A percentile compares a stretch with the other conserved stretches of the same genome.
These are phyloP conservation scores for Cistogaster globosa DNA, from an alignment of 2,888 invertebrate species.

Conservation along the genomic window DNA sequence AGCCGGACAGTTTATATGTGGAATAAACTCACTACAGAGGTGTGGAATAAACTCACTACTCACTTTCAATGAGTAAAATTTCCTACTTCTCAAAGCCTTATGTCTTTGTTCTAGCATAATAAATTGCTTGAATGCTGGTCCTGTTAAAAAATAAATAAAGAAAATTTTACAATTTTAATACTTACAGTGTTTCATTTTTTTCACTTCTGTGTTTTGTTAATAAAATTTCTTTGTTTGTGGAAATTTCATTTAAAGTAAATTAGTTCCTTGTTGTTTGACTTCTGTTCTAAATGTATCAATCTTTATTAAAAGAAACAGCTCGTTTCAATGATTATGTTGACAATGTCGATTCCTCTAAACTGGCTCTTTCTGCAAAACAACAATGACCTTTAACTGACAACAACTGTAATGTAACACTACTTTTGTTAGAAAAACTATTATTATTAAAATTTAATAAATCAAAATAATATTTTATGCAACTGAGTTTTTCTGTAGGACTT, in stretches of 20 bases:
- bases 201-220: conserved; percentile 20
- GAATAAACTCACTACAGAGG: too few species aligned
- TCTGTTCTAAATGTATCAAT: neutral
- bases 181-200: conserved; percentile 78
- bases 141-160: too few species aligned
- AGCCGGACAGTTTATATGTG: too few species aligned
- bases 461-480: conserved; percentile 44
- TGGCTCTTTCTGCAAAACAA: neutral
- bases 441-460: conserved; percentile 11
- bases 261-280: neutral
- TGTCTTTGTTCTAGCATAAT: too few species aligned
- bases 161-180: conserved; percentile 28
- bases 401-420: neutral
- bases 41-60: too few species aligned
- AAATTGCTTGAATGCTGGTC: too few species aligned
- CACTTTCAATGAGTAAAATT: too few species aligned
- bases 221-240: neutral
- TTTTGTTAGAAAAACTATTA: conserved; percentile 1
- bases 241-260: conserved; percentile 49
- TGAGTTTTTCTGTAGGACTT: conserved; percentile 12
- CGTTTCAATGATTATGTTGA: neutral
- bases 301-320: conserved; percentile 29
- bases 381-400: neutral
- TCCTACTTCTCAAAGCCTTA: too few species aligned
- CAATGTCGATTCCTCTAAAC: neutral